phyloP scores from a whole-genome alignment of 2,113 vertebrate species.

The Spizaetus ornatus region DNA sequence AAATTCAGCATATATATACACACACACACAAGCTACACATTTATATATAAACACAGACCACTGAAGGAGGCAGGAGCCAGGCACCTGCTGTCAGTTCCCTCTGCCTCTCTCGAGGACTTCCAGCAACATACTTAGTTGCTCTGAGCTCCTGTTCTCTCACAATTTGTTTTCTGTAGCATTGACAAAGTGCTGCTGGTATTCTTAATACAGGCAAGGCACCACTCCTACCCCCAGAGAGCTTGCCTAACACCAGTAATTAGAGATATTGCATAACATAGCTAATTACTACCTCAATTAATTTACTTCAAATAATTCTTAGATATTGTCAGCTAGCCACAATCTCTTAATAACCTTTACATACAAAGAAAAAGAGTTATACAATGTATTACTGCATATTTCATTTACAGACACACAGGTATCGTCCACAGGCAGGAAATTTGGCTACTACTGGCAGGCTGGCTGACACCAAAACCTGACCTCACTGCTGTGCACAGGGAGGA shows the following conservation, averaged over 20 bases:
- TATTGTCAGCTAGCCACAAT: not conserved
- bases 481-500: not conserved
- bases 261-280: not conserved
- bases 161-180: not conserved
- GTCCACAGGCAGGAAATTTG: not conserved
- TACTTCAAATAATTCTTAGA: not conserved
- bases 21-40: not conserved
- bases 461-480: not conserved
- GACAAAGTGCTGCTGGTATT: not conserved
- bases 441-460: not conserved
- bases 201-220: not conserved
- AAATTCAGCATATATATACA: not conserved
- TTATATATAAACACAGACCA: not conserved
- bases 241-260: not conserved
- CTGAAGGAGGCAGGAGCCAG: not conserved
- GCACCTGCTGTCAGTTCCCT: not conserved
- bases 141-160: not conserved
- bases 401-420: not conserved
- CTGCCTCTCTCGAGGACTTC: not conserved
- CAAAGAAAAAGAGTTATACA: not conserved
- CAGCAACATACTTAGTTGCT: not conserved
- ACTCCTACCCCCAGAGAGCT: not conserved
- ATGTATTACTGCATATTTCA: not conserved
- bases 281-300: not conserved
- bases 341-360: not conserved